Conservation (phyloP, 2,113 vertebrate genomes). For the Ornithorhynchus anatinus region DNA sequence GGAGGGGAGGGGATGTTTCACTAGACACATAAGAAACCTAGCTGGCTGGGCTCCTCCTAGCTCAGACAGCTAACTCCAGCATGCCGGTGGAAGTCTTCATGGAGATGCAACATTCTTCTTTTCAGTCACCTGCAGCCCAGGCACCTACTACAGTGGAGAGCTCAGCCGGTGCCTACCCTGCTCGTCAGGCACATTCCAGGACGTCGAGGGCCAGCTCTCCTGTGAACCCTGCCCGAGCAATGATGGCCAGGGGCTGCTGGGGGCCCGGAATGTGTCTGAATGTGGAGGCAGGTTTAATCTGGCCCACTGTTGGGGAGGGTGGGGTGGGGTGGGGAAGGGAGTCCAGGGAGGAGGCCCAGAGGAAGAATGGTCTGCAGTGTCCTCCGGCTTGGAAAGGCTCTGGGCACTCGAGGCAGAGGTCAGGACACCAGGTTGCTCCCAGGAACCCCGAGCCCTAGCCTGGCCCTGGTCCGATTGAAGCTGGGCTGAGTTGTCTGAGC, state of each 20-base stretch:
- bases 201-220: slow-evolving; percentile 84
- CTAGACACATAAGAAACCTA: neutral
- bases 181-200: slow-evolving; percentile 88
- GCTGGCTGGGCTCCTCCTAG: neutral
- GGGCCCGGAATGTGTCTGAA: slow-evolving; percentile 88
- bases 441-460: too few species aligned
- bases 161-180: slow-evolving; percentile 84
- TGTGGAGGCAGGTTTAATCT: slow-evolving; percentile 85
- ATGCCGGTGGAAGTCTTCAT: slow-evolving; percentile 1
- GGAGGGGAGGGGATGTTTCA: too few species aligned
- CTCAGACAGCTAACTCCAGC: neutral
- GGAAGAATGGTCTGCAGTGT: too few species aligned
- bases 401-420: too few species aligned
- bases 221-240: slow-evolving; percentile 91
- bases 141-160: slow-evolving; percentile 89
- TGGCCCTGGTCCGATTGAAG: too few species aligned
- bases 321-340: neutral
- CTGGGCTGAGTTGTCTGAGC: too few species aligned
- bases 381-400: too few species aligned
- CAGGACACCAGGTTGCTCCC: too few species aligned
- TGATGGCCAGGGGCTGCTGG: slow-evolving; percentile 78
- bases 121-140: slow-evolving; percentile 83
- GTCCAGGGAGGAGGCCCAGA: neutral
- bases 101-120: slow-evolving; percentile 25
- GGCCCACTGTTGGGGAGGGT: neutral